phyloP scores from a whole-genome alignment of 2,113 vertebrate species.

The Chascanopsetta lugubris region DNA sequence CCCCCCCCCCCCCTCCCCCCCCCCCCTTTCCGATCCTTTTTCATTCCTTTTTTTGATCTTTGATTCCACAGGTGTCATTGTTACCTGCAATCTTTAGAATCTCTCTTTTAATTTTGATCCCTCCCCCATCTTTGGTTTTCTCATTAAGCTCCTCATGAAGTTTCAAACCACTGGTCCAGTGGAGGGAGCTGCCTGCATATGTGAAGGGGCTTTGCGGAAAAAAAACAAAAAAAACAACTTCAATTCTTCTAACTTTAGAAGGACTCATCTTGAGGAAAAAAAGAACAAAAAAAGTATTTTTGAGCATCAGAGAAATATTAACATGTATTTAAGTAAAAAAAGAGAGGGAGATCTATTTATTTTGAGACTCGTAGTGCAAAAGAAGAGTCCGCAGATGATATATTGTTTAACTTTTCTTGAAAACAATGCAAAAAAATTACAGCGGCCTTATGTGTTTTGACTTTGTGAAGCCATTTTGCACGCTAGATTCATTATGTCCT shows the following conservation, averaged over 20 bases:
- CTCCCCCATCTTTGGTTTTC: conserved; percentile 34
- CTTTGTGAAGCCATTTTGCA: conserved; percentile 83
- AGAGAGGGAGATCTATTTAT: conserved; percentile 81
- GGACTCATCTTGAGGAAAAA: conserved; percentile 63
- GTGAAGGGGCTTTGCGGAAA: conserved; percentile 47
- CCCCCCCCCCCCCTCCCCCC: conserved; percentile 69
- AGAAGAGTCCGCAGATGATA: conserved; percentile 71
- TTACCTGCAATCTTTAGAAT: conserved; percentile 68
- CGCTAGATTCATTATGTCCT: conserved; percentile 63
- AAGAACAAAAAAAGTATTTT: conserved; percentile 73
- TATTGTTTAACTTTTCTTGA: conserved; percentile 82
- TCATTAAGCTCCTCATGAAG: conserved; percentile 53
- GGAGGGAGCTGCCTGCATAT: conserved; percentile 64
- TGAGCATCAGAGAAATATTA: conserved; percentile 77
- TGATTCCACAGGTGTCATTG: conserved; percentile 74
- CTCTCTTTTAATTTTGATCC: conserved; percentile 34
- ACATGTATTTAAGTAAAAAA: conserved; percentile 78
- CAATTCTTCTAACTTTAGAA: conserved; percentile 68
- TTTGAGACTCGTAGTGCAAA: conserved; percentile 71
- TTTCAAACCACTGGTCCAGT: conserved; percentile 55
- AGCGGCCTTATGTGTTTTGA: conserved; percentile 75
- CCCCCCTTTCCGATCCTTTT: conserved; percentile 66
- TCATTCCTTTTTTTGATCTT: conserved; percentile 45
- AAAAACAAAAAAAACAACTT: conserved; percentile 27
- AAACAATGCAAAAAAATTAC: conserved; percentile 87